Conservation (phyloP, 1,140 invertebrate genomes). For the Anastatus disparis region DNA sequence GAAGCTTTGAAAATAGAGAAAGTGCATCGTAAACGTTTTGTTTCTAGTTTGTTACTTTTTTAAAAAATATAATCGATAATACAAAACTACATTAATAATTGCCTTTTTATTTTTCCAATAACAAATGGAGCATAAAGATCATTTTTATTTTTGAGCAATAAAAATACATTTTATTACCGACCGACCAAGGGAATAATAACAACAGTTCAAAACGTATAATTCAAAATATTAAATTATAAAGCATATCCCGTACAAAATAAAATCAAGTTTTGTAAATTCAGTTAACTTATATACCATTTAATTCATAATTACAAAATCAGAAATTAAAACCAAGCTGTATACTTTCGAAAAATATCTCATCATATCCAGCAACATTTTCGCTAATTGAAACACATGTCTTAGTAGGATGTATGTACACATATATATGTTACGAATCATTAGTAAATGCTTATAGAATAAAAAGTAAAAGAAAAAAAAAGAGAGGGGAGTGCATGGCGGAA, state of each 20-base stretch:
- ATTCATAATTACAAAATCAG: no score
- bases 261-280: no score
- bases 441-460: constrained; percentile 9
- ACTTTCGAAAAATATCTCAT: constrained; percentile 25
- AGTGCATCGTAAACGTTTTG: constrained; percentile 13
- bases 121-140: no score
- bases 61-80: not conserved
- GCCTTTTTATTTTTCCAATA: no score
- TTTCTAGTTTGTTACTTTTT: no score
- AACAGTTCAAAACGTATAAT: constrained; percentile 6
- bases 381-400: constrained; percentile 30
- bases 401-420: not conserved
- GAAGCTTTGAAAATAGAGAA: constrained; percentile 18
- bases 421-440: constrained; percentile 7
- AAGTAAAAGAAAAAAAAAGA: not conserved
- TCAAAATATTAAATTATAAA: not conserved
- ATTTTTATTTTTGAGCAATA: no score
- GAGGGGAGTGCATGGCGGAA: not conserved
- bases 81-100: not conserved
- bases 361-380: constrained; percentile 12
- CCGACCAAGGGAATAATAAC: no score
- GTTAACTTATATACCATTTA: no score
- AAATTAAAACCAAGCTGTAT: no score
- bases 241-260: no score
- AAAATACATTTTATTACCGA: no score